Conservation (phyloP, 2,797 vertebrate species). For the Sebastes oblongus region DNA sequence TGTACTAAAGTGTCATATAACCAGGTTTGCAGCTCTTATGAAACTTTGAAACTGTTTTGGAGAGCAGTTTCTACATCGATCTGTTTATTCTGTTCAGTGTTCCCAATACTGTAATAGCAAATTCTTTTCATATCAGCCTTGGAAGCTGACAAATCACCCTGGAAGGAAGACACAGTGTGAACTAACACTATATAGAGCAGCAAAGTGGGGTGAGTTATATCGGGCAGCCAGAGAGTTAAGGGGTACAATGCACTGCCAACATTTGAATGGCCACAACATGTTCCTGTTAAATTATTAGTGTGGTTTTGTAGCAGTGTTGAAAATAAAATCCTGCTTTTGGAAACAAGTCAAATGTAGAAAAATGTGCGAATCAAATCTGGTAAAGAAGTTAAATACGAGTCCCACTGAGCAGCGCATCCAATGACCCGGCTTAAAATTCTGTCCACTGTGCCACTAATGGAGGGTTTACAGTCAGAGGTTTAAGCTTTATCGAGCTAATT, state of each 20-base stretch:
- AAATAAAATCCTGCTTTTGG: not conserved
- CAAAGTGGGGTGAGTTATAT: not conserved
- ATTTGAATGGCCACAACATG: not conserved
- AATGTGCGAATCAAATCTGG: not conserved
- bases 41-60: conserved; percentile 34
- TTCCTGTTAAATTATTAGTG: not conserved
- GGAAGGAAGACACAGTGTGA: not conserved
- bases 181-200: not conserved
- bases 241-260: not conserved
- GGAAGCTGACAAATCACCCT: conserved; percentile 15
- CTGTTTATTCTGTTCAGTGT: conserved; percentile 13
- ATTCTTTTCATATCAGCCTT: conserved; percentile 7
- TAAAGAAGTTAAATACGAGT: not conserved
- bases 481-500: conserved; percentile 22
- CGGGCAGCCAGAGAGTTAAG: not conserved
- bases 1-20: conserved; percentile 8
- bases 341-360: not conserved
- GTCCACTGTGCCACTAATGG: conserved; percentile 16
- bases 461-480: conserved; percentile 20
- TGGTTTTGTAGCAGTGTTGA: not conserved
- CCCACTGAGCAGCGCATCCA: not conserved
- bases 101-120: not conserved
- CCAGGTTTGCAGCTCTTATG: conserved; percentile 16
- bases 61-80: conserved; percentile 29
- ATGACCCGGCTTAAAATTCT: not conserved